phyloP scores from a whole-genome alignment of 2,113 vertebrate genomes.

The Cnemophilus loriae region DNA sequence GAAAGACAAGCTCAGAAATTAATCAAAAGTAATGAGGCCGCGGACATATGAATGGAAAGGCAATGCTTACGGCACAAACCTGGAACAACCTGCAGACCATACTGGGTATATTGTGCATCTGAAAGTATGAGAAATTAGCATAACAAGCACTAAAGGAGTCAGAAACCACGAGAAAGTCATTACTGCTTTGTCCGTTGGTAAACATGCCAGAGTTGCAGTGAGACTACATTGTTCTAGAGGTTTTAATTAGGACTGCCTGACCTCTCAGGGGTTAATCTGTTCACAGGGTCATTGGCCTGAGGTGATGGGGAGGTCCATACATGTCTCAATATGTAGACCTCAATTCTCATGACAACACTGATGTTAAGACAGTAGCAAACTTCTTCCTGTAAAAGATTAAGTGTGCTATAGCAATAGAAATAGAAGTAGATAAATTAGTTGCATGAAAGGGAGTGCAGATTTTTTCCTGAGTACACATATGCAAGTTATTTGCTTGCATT shows the following conservation, averaged over 20 bases:
- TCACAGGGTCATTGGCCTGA: background rate
- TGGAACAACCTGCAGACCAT: background rate
- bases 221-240: background rate
- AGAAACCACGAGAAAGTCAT: background rate
- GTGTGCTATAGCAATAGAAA: background rate
- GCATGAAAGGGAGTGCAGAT: background rate
- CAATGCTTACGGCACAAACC: background rate
- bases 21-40: constrained; percentile 10
- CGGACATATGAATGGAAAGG: background rate
- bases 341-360: background rate
- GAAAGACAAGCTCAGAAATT: background rate
- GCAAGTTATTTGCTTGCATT: background rate
- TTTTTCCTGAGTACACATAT: background rate
- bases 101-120: background rate
- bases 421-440: background rate
- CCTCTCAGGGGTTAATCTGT: background rate
- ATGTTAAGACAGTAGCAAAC: background rate
- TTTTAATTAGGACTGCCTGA: background rate
- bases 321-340: background rate
- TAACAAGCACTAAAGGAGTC: background rate
- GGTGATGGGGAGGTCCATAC: background rate
- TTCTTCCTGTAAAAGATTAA: background rate
- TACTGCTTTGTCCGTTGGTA: background rate
- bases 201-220: background rate
- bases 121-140: background rate